These are phyloP conservation scores for Mormyrus proboscirostris DNA, from an alignment of 2,797 vertebrate genomes.

Conservation along the genomic window DNA sequence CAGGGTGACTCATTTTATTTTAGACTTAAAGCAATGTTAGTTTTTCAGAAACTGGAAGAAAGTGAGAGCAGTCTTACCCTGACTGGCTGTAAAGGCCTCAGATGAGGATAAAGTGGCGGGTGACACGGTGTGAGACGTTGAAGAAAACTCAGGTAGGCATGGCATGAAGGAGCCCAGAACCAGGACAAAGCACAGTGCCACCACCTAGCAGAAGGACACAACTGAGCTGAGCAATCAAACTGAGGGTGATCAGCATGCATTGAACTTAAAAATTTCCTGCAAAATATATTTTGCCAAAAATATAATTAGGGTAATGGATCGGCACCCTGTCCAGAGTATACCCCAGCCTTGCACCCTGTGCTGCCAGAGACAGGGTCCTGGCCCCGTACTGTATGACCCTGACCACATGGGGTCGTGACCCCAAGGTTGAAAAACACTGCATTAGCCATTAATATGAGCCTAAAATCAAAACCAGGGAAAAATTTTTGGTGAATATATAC, in stretches of 20 bases:
- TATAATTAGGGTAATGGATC: neutral
- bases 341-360: neutral
- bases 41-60: neutral
- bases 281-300: neutral
- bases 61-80: constrained; percentile 59
- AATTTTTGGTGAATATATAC: neutral
- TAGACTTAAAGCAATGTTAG: neutral
- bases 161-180: constrained; percentile 91
- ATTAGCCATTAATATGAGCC: neutral
- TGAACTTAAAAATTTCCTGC: neutral
- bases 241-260: neutral
- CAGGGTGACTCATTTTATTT: constrained; percentile 1
- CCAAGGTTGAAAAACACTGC: no score
- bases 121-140: constrained; percentile 75
- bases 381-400: neutral
- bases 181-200: constrained; percentile 90
- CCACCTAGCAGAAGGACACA: constrained; percentile 65
- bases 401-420: neutral
- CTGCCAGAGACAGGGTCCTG: neutral
- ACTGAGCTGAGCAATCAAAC: neutral
- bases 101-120: constrained; percentile 61
- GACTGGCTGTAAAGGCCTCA: constrained; percentile 85
- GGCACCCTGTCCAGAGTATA: neutral
- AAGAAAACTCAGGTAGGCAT: constrained; percentile 79
- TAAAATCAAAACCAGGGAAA: neutral